phyloP scores from a whole-genome alignment of 2,888 invertebrate species.

The Steinernema scapterisci region DNA sequence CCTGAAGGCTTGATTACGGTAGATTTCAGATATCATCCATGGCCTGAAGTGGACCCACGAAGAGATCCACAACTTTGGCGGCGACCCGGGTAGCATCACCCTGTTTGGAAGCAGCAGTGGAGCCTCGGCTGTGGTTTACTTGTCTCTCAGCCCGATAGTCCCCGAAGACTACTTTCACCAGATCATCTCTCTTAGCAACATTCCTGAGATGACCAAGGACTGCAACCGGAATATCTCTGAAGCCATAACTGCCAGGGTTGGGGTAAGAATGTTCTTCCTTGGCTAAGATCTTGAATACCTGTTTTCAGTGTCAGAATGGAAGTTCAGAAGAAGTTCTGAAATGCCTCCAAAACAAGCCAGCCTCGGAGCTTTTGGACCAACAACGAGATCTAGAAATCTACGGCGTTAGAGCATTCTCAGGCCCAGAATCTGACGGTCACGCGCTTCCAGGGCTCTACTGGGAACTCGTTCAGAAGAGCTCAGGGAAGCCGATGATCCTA shows the following conservation, averaged over 20 bases:
- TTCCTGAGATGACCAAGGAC: not conserved
- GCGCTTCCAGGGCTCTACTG: not conserved
- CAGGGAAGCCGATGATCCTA: constrained; percentile 33
- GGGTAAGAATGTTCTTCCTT: not conserved
- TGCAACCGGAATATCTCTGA: not conserved
- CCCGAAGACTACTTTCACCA: constrained; percentile 35
- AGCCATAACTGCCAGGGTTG: not conserved
- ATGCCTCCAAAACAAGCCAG: constrained; percentile 34
- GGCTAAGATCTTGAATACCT: not conserved
- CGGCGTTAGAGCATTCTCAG: not conserved
- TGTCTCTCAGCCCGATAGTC: constrained; percentile 38
- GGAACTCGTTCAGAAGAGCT: not conserved
- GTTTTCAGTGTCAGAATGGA: not conserved
- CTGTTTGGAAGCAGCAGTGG: constrained; percentile 46
- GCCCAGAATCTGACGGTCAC: not conserved
- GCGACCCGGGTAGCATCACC: constrained; percentile 41
- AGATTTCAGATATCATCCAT: constrained; percentile 41
- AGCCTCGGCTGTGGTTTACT: constrained; percentile 35
- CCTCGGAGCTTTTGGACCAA: constrained; percentile 29
- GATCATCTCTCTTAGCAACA: constrained; percentile 39
- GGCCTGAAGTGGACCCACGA: constrained; percentile 42
- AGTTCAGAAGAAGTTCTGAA: not conserved
- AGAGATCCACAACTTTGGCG: constrained; percentile 46
- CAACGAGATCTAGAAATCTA: constrained; percentile 31
- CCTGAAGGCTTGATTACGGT: not conserved